A percentile compares a stretch with the other conserved stretches of the same genome.
Evolutionary conservation across 2,797 vertebrate species (phyloP).

Genomic region (Scolopax bukidnonensis): DNA sequence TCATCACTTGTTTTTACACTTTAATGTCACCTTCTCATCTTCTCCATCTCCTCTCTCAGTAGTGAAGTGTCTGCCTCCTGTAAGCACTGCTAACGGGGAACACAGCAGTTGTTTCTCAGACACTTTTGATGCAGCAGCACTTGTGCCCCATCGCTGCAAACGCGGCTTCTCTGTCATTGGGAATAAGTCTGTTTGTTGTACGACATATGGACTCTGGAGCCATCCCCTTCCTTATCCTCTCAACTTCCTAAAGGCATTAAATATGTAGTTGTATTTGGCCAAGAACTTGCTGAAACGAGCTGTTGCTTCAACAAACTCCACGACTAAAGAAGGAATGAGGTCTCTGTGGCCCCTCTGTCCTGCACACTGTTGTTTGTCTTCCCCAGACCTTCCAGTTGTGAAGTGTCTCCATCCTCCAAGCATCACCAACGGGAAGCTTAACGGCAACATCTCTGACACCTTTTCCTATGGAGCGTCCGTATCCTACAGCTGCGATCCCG

Average conservation of each 20-base stretch:
- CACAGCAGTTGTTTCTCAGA: not conserved
- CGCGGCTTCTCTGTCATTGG: conserved; percentile 34
- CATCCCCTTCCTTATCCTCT: not conserved
- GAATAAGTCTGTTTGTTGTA: not conserved
- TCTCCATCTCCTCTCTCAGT: not conserved
- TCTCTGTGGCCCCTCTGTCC: not conserved
- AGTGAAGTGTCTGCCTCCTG: conserved; percentile 9
- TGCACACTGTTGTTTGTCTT: not conserved
- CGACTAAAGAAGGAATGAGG: not conserved
- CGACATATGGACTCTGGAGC: not conserved
- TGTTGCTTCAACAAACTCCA: not conserved
- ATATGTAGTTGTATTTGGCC: not conserved
- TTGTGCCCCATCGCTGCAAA: conserved; percentile 32
- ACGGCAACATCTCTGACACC: not conserved
- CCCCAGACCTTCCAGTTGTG: not conserved
- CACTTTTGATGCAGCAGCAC: not conserved
- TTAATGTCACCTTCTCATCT: not conserved
- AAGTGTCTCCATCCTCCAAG: conserved; percentile 24
- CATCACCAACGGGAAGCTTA: conserved; percentile 49
- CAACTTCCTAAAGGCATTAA: not conserved
- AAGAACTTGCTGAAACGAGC: not conserved
- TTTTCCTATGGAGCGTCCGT: conserved; percentile 52
- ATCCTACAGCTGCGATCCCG: conserved; percentile 68
- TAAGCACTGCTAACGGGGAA: not conserved
- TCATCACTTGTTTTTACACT: not conserved